phyloP scores from a whole-genome alignment of 2,888 invertebrate genomes.

The Agonopterix subpropinquella region DNA sequence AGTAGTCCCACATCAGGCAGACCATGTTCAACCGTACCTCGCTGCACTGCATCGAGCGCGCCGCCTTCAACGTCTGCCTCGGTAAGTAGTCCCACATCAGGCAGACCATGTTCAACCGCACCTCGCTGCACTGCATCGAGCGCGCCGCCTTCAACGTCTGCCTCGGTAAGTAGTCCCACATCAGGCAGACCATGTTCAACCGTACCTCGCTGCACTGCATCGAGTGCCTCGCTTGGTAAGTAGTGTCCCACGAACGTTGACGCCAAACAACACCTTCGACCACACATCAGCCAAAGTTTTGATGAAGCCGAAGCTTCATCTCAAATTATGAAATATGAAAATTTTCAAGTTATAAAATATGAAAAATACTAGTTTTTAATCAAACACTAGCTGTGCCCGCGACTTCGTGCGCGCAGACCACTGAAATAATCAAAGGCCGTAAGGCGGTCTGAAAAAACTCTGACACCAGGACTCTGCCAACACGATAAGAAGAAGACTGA shows the following conservation, averaged over 20 bases:
- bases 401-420: too few relatives aligned
- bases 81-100: conserved; percentile 77
- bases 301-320: too few relatives aligned
- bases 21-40: conserved; percentile 88
- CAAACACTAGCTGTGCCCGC: too few relatives aligned
- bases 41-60: conserved; percentile 92
- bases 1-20: conserved; percentile 78
- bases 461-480: too few relatives aligned
- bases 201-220: conserved; percentile 91
- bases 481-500: too few relatives aligned
- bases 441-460: too few relatives aligned
- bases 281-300: too few relatives aligned
- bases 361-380: too few relatives aligned
- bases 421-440: too few relatives aligned
- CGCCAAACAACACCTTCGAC: too few relatives aligned
- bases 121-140: conserved; percentile 93
- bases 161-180: conserved; percentile 76
- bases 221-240: conserved; percentile 91
- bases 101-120: conserved; percentile 85
- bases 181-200: conserved; percentile 85
- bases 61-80: conserved; percentile 94
- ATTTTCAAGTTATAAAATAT: too few relatives aligned
- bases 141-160: conserved; percentile 95
- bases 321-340: too few relatives aligned
- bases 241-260: conserved; percentile 48